phyloP scores from a whole-genome alignment of 2,113 vertebrate species.

The Ellobius talpinus region DNA sequence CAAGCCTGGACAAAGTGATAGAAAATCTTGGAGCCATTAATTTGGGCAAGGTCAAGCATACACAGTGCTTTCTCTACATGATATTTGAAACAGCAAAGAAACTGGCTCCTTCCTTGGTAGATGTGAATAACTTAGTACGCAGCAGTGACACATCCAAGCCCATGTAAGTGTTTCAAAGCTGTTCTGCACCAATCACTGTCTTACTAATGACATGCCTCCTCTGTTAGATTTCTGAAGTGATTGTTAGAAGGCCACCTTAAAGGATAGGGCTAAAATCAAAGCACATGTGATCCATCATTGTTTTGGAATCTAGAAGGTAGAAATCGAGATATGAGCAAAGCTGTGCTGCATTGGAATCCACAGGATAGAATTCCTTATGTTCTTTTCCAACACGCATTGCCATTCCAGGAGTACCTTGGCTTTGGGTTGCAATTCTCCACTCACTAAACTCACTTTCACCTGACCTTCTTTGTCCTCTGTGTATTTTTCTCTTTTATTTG shows the following conservation, averaged over 20 bases:
- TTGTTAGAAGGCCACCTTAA: not conserved
- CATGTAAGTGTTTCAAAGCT: not conserved
- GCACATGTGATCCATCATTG: not conserved
- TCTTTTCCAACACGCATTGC: not conserved
- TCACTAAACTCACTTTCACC: not conserved
- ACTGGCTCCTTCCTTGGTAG: not conserved
- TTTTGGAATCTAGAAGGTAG: not conserved
- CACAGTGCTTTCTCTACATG: conserved; percentile 7
- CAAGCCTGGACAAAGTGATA: conserved; percentile 42
- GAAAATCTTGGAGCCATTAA: conserved; percentile 24
- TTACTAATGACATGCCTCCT: not conserved
- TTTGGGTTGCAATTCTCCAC: not conserved
- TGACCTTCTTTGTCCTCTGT: not conserved
- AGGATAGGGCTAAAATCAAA: not conserved
- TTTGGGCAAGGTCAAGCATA: not conserved
- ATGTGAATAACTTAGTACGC: not conserved
- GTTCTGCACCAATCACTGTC: accelerated
- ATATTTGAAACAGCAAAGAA: not conserved
- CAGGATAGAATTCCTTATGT: not conserved
- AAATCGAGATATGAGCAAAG: not conserved
- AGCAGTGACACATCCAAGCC: accelerated
- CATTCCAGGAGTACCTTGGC: not conserved
- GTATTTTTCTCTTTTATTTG: not conserved
- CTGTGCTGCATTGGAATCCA: not conserved
- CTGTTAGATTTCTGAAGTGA: not conserved